Evolutionary conservation across 2,888 invertebrate genomes (phyloP).

Genomic region (Peribatodes rhomboidaria): DNA sequence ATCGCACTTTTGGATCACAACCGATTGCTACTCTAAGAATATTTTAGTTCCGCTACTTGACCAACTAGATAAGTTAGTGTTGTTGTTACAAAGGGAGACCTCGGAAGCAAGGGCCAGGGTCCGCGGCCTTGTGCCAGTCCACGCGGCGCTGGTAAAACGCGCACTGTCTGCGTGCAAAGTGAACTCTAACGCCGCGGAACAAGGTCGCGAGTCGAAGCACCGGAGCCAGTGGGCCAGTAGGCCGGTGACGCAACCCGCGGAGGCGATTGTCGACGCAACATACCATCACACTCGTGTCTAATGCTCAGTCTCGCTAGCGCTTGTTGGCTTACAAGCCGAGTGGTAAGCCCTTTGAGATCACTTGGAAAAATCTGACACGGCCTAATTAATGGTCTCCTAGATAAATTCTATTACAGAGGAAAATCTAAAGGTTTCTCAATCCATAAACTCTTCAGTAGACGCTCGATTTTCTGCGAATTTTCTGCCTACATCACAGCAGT

Average conservation of each 20-base stretch:
- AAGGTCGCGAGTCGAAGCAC: slow-evolving; percentile 13
- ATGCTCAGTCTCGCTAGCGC: background rate
- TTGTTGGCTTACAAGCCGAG: background rate
- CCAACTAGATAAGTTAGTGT: background rate
- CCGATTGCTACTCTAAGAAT: too few relatives aligned
- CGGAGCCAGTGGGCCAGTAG: slow-evolving; percentile 39
- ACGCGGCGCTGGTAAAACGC: background rate
- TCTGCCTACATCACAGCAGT: too few relatives aligned
- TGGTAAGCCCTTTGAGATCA: too few relatives aligned
- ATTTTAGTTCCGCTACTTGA: background rate
- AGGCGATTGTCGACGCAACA: slow-evolving; percentile 13
- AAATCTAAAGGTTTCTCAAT: too few relatives aligned
- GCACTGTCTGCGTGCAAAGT: background rate
- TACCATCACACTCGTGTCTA: background rate
- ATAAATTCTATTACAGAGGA: too few relatives aligned
- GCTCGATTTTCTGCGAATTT: too few relatives aligned
- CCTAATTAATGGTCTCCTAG: background rate
- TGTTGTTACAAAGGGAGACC: slow-evolving; percentile 26
- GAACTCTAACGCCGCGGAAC: slow-evolving; percentile 1
- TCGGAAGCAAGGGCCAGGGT: slow-evolving; percentile 36
- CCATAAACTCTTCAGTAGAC: too few relatives aligned
- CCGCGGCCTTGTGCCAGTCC: slow-evolving; percentile 37
- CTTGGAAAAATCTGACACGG: background rate
- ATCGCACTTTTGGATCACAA: background rate
- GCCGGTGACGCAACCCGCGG: slow-evolving; percentile 29